phyloP scores from a whole-genome alignment of 2,113 vertebrate genomes.

The Solea solea region DNA sequence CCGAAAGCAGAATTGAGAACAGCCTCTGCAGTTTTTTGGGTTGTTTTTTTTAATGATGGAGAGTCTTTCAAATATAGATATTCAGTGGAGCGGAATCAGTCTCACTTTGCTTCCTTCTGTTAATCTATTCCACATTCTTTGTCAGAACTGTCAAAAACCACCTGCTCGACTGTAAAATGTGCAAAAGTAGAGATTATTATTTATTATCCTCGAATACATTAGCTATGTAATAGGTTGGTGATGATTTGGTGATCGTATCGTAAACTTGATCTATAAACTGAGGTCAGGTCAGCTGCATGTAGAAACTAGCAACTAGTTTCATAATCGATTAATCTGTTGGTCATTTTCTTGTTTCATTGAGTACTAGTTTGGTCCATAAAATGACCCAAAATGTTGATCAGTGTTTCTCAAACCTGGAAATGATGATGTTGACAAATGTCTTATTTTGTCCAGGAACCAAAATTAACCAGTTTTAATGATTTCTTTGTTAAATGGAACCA shows the following conservation, averaged over 20 bases:
- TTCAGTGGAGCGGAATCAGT: constrained; percentile 12
- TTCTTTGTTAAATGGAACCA: too few relatives aligned
- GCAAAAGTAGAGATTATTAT: background rate
- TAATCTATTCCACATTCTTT: background rate
- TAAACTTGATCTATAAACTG: background rate
- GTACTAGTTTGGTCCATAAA: too few relatives aligned
- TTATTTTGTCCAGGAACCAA: too few relatives aligned
- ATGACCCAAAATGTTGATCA: too few relatives aligned
- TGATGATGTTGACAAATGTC: too few relatives aligned
- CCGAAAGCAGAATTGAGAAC: constrained; percentile 30
- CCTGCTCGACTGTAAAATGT: background rate
- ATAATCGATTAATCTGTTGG: too few relatives aligned
- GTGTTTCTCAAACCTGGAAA: too few relatives aligned
- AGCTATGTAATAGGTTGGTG: background rate
- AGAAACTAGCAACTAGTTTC: too few relatives aligned
- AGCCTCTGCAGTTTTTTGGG: constrained; percentile 7
- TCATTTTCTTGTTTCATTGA: too few relatives aligned
- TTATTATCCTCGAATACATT: background rate
- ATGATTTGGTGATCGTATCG: background rate
- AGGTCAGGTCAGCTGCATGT: background rate
- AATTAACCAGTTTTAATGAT: too few relatives aligned
- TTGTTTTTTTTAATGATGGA: constrained; percentile 26
- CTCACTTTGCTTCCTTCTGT: constrained; percentile 27
- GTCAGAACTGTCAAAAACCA: constrained; percentile 34
- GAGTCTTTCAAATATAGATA: constrained; percentile 29